Evolutionary conservation across 2,113 vertebrate species (phyloP).

Genomic region (Columba livia): DNA sequence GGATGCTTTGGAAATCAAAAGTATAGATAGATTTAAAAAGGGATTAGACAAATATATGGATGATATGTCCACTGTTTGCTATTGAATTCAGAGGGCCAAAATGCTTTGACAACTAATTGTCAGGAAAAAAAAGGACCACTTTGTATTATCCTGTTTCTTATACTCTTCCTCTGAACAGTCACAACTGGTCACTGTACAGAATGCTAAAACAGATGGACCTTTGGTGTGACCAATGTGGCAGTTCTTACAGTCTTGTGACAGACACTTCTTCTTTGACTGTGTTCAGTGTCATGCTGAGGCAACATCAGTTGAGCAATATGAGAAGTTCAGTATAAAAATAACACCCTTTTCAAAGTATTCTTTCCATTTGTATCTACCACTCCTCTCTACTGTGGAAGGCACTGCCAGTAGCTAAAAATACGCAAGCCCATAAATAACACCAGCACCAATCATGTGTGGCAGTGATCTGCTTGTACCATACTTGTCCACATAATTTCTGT

Average conservation of each 20-base stretch:
- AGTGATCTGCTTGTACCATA: background rate
- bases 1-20: background rate
- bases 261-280: background rate
- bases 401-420: constrained; percentile 58
- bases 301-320: constrained; percentile 43
- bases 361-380: constrained; percentile 38
- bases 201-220: background rate
- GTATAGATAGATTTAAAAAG: background rate
- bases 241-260: background rate
- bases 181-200: background rate
- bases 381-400: background rate
- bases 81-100: background rate
- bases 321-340: constrained; percentile 65
- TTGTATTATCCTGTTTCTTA: background rate
- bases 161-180: background rate
- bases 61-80: background rate
- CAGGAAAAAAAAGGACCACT: background rate
- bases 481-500: background rate
- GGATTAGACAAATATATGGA: background rate
- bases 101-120: background rate
- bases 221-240: background rate
- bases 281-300: background rate
- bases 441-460: background rate
- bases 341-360: constrained; percentile 53
- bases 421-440: constrained; percentile 22